These are phyloP conservation scores for Asarcornis scutulata DNA, from an alignment of 2,113 vertebrate genomes.

Conservation along the genomic window DNA sequence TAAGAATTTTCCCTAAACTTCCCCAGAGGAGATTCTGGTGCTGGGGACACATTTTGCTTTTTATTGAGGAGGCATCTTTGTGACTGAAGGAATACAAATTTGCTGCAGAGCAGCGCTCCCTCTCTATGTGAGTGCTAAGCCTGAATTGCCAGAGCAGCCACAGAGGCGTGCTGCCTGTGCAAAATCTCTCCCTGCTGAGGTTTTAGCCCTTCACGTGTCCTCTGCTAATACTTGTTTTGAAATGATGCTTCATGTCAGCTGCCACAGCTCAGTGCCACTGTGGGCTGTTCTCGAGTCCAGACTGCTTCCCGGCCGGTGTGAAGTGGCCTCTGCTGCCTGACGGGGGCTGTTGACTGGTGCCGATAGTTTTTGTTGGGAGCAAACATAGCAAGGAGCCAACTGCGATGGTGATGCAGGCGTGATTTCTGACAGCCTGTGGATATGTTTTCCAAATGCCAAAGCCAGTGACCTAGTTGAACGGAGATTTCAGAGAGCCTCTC, in stretches of 20 bases:
- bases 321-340: background rate
- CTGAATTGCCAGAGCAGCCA: background rate
- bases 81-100: background rate
- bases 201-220: background rate
- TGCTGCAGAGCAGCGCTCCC: background rate
- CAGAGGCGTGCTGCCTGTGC: background rate
- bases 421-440: background rate
- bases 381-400: background rate
- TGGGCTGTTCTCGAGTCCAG: background rate
- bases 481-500: background rate
- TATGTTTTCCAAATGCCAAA: background rate
- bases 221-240: conserved; percentile 21
- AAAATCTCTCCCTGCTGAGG: conserved; percentile 1
- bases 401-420: background rate
- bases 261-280: background rate
- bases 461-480: background rate
- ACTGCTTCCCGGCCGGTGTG: background rate
- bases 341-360: background rate
- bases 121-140: background rate
- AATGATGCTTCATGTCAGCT: background rate
- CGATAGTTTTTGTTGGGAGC: conserved; percentile 17
- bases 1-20: background rate
- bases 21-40: background rate
- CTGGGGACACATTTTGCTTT: background rate
- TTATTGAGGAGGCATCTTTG: background rate